Evolutionary conservation across 2,888 invertebrate species (phyloP).

Genomic region (Aphelenchoides bicaudatus): DNA sequence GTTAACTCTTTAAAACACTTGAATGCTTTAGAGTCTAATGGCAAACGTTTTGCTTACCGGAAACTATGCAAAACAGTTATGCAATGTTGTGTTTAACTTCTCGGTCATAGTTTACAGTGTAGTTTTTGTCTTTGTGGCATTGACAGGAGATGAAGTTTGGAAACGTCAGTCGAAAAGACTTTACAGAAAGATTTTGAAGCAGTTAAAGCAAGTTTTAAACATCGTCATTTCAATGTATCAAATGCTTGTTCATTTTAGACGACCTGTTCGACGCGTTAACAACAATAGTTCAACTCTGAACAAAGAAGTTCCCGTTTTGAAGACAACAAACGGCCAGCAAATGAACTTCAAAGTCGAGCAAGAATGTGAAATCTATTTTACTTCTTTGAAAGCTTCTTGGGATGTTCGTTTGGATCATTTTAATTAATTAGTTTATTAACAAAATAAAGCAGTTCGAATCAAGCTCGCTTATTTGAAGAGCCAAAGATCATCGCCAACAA

Average conservation of each 20-base stretch:
- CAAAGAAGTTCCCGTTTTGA: neutral
- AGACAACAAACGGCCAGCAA: neutral
- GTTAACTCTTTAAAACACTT: neutral
- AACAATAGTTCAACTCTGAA: neutral
- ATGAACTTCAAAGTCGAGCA: neutral
- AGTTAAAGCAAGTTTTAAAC: no score
- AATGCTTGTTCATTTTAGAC: no score
- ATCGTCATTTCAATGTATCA: no score
- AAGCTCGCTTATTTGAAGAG: no score
- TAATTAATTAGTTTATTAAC: no score
- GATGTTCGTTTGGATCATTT: neutral
- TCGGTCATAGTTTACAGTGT: neutral
- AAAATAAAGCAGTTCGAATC: no score
- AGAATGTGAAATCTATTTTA: slow-evolving; percentile 2
- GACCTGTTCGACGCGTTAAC: no score
- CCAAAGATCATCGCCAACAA: no score
- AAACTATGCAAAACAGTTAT: neutral
- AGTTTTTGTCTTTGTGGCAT: no score
- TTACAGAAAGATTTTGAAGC: no score
- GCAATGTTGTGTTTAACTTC: slow-evolving; percentile 1
- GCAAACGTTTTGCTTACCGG: neutral
- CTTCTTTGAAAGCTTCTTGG: neutral
- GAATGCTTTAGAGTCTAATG: neutral
- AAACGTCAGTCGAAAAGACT: no score
- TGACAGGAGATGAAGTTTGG: no score